Base-by-base conservation (phyloP, 2,888 invertebrate species). In the Caenorhabditis becei region DNA sequence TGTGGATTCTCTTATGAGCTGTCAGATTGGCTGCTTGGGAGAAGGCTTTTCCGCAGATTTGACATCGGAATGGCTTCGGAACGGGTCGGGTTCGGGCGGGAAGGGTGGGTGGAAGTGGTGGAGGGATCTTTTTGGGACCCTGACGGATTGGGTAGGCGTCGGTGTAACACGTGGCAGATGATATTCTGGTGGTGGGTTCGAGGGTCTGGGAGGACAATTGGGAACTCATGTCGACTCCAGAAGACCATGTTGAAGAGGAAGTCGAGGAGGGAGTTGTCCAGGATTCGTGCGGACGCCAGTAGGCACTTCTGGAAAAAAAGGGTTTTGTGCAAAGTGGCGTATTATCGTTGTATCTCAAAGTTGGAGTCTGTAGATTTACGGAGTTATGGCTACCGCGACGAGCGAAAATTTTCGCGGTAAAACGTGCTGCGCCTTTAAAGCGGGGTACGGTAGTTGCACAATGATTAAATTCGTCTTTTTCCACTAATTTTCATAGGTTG, bases 1-100 rank as follows among this genome's bases (percentile, higher is more conserved):
- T 89, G 92, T 98, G 98, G 4, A 96, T 96, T 87, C 96, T 93
- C 20, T 97, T 95, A 92, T 99, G 98, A 14, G 98, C 98, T 10
- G 97, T 98, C 86, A 99, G 93, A 93, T 99, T 99, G 83, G 98
- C 98, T 54, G 98, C 98, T 92, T 99, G 98, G 59, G 87, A 91
- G 80, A 91, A 91, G 14, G 84, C 85, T 63, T 96, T 96, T 62
- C 95, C 94, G 92, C 97, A 97, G 72, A 95, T 93, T 81, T 88
- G 67, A 80, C 85, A 83, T 56, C 79, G 66, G 44, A 85, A 85
- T 2, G 83, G 82, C 63, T 83, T 85, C 18, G 81, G 71, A 7
- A 67, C 61, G 2, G 61, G 44, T 18, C 47, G 41, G 14, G 41
- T 41, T 11, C 66, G 56, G n/a, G 56, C 23, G n/a, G 41, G 28